Conservation (phyloP, 2,113 vertebrate genomes). For the Pelecanoides urinatrix region DNA sequence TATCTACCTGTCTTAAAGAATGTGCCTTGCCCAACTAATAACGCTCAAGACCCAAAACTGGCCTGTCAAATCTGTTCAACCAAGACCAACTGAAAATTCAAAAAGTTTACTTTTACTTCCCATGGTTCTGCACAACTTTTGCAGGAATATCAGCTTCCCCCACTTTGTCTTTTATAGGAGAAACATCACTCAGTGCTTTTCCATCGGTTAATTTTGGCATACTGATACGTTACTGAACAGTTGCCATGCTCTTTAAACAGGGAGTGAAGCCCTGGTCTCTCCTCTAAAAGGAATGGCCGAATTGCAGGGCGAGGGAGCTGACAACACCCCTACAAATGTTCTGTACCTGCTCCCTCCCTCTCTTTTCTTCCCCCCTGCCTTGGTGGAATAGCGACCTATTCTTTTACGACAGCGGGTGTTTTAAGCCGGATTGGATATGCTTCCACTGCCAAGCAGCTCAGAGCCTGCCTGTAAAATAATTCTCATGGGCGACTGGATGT, state of each 20-base stretch:
- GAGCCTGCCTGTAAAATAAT: background rate
- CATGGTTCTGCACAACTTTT: background rate
- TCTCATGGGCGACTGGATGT: background rate
- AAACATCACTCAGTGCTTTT: background rate
- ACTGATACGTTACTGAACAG: rapidly evolving
- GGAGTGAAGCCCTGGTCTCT: background rate
- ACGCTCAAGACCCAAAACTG: background rate
- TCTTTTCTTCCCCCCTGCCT: background rate
- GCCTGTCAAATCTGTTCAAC: background rate
- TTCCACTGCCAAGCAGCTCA: background rate
- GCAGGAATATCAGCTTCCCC: background rate
- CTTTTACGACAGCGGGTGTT: background rate
- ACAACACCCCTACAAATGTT: background rate
- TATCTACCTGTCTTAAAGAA: background rate
- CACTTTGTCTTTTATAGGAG: background rate
- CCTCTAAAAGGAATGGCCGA: background rate
- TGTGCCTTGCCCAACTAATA: background rate
- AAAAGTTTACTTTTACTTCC: background rate
- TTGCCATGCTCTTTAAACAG: background rate
- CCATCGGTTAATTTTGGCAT: background rate
- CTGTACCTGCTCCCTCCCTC: background rate
- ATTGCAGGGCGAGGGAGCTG: background rate
- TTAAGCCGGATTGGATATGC: background rate
- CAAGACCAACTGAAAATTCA: background rate
- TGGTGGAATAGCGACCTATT: background rate